Evolutionary conservation across 2,888 invertebrate genomes (phyloP), one percentile per base, ranked within the genome.

Genomic region (Branchipolynoe longqiensis): DNA sequence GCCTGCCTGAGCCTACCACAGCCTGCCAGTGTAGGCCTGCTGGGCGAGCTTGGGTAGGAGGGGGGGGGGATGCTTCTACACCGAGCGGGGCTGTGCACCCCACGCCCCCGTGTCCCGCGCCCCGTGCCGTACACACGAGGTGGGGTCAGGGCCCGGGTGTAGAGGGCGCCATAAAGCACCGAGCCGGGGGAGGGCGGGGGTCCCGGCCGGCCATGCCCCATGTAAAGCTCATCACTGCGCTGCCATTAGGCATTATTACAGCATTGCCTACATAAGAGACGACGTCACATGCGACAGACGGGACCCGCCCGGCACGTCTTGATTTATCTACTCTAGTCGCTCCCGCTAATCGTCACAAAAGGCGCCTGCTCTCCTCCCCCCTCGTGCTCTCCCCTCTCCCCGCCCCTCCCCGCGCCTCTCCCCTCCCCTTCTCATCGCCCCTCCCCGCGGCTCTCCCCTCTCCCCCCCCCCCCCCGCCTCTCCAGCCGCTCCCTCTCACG

Each of bases 171-270:
- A 69, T 69, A 69, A 69, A 69, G 18, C 69, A 69, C 38, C 69
- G 36, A 69, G 69, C 69, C 69, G 38, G 38, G 69, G n/a, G n/a
- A n/a, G n/a, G n/a, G n/a, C n/a, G n/a, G 69, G 69, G 69, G 69
- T 38, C 69, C 38, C 69, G 38, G 36, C 69, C 69, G 22, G 33
- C 18, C 33, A 14, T 38, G 12, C 12, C 18, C 69, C 36, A 69
- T 69, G 69, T 22, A 69, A 62, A 69, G n/a, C 69, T 38, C 69
- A 69, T 69, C 38, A 69, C 69, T 36, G 38, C 69, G 36, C 22
- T 18, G 0, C 69, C 36, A 69, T 69, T 69, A 69, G 69, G 69
- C 38, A 69, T 69, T 69, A 69, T 69, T 69, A 69, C 69, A 69
- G 36, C 69, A 69, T 36, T 69, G 36, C 38, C 36, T 3, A 69